Evolutionary conservation across 1,140 invertebrate genomes (phyloP), one percentile per base, ranked within the genome.

Genomic region (Apolygus lucorum): DNA sequence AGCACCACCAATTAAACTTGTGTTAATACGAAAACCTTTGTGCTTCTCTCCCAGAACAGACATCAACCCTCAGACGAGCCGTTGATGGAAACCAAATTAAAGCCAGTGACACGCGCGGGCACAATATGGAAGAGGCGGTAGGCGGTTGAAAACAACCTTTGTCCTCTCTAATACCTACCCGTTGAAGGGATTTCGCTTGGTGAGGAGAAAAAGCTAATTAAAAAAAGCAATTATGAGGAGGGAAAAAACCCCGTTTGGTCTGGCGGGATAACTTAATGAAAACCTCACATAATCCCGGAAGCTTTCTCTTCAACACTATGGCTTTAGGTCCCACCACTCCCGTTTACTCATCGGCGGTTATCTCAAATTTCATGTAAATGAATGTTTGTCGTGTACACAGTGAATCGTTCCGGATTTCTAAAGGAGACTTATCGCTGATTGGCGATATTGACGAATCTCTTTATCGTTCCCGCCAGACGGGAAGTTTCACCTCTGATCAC

Each of bases 151-250:
- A 59, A 59, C 54, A 59, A 4, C 54, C 54, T 59, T 59, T 59
- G 54, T 59, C 22, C n/a, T n/a, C 54, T 22, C 22, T 59, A 59
- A 59, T 59, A 59, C 22, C 22, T 59, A 11, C 54, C 22, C 54
- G 54, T 8, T 4, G 22, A 4, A 21, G 54, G 54, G 22, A 11
- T 59, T 24, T 17, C 54, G 8, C 54, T 59, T 14, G 8, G 54
- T 17, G 11, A 4, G 11, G 11, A 21, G 54, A 24, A 59, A 59
- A 59, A 59, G 54, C 54, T 59, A 59, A 59, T 59, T 59, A 59
- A 59, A 59, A 59, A 59, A 59, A 59, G 54, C 54, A 59, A 59
- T 59, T 59, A 59, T 59, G 54, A 59, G 22, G 54, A 59, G 54
- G n/a, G n/a, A n/a, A n/a, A 59, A 59, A 59, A 59, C 54, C 54